Conservation (phyloP, 2,888 invertebrate genomes). For the Drosophila koepferae region DNA sequence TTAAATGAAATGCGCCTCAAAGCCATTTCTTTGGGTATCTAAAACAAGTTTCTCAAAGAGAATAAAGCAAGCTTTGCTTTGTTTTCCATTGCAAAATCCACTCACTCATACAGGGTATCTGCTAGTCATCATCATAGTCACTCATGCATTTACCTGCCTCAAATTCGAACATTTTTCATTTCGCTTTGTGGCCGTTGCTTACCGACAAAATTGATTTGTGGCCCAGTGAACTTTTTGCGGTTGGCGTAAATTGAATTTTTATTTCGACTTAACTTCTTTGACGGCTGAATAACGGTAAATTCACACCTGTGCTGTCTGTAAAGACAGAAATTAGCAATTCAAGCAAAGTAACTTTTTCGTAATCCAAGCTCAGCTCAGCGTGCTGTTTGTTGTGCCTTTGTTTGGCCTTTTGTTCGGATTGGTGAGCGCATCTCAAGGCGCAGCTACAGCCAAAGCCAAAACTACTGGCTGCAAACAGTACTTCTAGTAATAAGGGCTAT, state of each 20-base stretch:
- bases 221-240: constrained; percentile 53
- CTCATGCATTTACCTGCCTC: neutral
- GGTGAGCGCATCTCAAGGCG: constrained; percentile 10
- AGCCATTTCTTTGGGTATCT: no score
- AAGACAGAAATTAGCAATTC: constrained; percentile 61
- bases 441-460: constrained; percentile 14
- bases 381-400: constrained; percentile 21
- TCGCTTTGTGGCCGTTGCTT: constrained; percentile 38
- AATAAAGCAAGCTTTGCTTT: no score
- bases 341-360: constrained; percentile 57
- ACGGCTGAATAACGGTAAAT: constrained; percentile 16
- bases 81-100: no score
- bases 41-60: no score
- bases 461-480: constrained; percentile 4
- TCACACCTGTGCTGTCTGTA: constrained; percentile 40
- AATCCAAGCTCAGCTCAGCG: constrained; percentile 41
- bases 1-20: no score
- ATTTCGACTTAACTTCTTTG: constrained; percentile 28
- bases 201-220: constrained; percentile 71
- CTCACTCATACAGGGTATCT: neutral
- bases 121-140: neutral
- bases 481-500: neutral
- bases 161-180: constrained; percentile 32
- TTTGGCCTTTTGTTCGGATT: constrained; percentile 23
- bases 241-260: constrained; percentile 60